Percentiles rank a stretch among this genome's conserved stretches.
phyloP scores from a whole-genome alignment of 2,888 invertebrate species.

The Drosophila barbarae region DNA sequence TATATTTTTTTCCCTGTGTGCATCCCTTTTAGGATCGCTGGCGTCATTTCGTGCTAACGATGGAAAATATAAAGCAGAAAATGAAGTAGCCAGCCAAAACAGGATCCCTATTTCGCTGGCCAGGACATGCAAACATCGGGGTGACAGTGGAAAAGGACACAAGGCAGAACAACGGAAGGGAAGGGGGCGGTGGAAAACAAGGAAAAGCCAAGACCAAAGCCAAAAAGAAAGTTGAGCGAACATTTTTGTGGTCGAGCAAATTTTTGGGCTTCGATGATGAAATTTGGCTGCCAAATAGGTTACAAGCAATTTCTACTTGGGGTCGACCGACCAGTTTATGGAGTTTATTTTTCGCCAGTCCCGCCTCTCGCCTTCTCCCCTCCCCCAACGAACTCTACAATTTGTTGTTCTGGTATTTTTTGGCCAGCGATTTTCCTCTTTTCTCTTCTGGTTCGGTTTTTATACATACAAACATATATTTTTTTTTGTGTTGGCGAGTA shows the following conservation, averaged over 20 bases:
- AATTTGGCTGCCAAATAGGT: conserved; percentile 74
- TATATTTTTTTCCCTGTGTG: not conserved
- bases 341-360: conserved; percentile 48
- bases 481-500: conserved; percentile 60
- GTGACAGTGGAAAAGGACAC: conserved; percentile 53
- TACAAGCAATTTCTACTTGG: conserved; percentile 70
- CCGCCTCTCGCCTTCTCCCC: not conserved
- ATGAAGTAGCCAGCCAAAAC: conserved; percentile 60
- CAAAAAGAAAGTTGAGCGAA: conserved; percentile 67
- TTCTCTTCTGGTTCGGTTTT: conserved; percentile 15
- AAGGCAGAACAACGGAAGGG: not conserved
- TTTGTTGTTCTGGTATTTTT: conserved; percentile 51
- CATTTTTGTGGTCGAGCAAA: conserved; percentile 74
- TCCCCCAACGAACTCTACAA: conserved; percentile 7
- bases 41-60: conserved; percentile 41
- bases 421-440: conserved; percentile 58
- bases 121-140: conserved; percentile 59
- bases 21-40: conserved; percentile 38
- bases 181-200: conserved; percentile 19
- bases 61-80: conserved; percentile 63
- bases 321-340: conserved; percentile 63
- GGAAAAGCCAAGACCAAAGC: conserved; percentile 36
- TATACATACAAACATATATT: not conserved
- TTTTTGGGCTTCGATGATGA: conserved; percentile 73
- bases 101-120: conserved; percentile 17